Evolutionary conservation across 2,113 vertebrate genomes (phyloP).

Genomic region (Tetraodon nigroviridis): DNA sequence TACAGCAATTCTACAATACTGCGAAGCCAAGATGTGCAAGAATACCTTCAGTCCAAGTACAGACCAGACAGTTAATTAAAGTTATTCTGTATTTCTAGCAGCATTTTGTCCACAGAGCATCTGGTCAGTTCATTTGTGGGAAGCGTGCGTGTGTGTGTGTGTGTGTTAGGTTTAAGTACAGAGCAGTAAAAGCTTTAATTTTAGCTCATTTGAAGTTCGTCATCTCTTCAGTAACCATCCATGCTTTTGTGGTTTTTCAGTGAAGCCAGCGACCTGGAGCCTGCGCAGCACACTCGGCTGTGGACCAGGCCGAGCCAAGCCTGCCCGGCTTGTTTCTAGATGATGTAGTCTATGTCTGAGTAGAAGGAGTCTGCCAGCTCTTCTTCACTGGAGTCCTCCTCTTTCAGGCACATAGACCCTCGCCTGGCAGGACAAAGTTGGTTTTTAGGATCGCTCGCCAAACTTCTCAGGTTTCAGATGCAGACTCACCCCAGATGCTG

Average conservation of each 20-base stretch:
- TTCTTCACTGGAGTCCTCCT: constrained; percentile 70
- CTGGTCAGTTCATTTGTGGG: too few species aligned
- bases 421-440: constrained; percentile 51
- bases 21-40: too few species aligned
- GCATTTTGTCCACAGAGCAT: too few species aligned
- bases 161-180: too few species aligned
- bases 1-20: too few species aligned
- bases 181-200: too few species aligned
- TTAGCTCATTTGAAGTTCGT: too few species aligned
- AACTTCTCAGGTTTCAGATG: neutral
- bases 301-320: neutral
- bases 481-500: constrained; percentile 80
- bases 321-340: constrained; percentile 36
- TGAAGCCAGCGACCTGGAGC: constrained; percentile 17
- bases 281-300: neutral
- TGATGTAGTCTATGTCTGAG: constrained; percentile 74
- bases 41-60: too few species aligned
- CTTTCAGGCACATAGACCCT: constrained; percentile 71
- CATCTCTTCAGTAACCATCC: neutral
- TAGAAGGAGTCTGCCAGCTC: constrained; percentile 66
- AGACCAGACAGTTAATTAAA: too few species aligned
- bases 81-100: too few species aligned
- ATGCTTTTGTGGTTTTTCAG: constrained; percentile 27
- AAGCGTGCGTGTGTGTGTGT: too few species aligned
- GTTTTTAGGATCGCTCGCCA: neutral